Percentiles rank a stretch among this genome's conserved stretches.
phyloP scores from a whole-genome alignment of 1,140 invertebrate genomes.

The Trichomalopsis sarcophagae region DNA sequence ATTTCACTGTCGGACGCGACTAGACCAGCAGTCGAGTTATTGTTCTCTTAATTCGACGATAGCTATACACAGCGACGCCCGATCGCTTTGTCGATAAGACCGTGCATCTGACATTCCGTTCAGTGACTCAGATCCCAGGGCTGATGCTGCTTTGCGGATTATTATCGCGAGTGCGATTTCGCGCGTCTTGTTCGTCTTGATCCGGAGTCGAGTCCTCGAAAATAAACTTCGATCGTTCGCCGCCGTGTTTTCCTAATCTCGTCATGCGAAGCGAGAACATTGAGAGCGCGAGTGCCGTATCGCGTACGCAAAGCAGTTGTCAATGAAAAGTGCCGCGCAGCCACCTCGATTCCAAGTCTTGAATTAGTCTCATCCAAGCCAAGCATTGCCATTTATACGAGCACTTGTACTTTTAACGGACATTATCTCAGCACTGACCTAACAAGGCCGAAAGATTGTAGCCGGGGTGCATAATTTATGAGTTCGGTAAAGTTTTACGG shows the following conservation, averaged over 20 bases:
- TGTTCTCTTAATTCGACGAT: neutral
- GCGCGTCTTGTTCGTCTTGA: too few relatives aligned
- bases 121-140: too few relatives aligned
- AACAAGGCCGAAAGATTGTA: too few relatives aligned
- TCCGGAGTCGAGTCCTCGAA: too few relatives aligned
- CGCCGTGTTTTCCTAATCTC: neutral
- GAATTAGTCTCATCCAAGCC: neutral
- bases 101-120: too few relatives aligned
- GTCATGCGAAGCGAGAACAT: neutral
- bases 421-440: neutral
- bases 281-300: neutral
- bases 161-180: too few relatives aligned
- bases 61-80: too few relatives aligned
- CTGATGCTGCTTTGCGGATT: too few relatives aligned
- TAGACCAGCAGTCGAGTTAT: neutral
- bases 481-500: too few relatives aligned
- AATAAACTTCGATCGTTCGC: too few relatives aligned
- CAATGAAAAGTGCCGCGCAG: neutral
- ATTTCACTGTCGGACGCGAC: neutral
- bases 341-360: neutral
- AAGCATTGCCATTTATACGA: neutral
- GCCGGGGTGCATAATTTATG: too few relatives aligned
- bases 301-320: neutral
- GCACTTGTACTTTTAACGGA: neutral
- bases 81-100: too few relatives aligned